Conservation (phyloP, 1,140 invertebrate genomes). For the Brachionus calyciflorus region DNA sequence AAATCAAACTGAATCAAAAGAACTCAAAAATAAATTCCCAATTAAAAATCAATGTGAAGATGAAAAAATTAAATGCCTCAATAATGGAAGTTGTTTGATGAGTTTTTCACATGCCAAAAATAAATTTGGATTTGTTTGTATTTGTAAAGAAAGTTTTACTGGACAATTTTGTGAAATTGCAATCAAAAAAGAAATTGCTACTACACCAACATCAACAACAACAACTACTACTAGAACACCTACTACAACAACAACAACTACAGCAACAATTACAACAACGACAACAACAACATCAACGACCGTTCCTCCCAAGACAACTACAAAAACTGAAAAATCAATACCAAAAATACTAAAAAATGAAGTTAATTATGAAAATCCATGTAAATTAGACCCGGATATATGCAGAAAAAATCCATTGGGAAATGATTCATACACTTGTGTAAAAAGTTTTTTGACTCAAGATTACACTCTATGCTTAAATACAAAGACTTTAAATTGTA, state of each 20-base stretch:
- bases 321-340: background rate
- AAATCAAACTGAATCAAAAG: background rate
- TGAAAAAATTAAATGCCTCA: background rate
- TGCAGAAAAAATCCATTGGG: slow-evolving; percentile 36
- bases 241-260: background rate
- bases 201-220: background rate
- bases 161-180: slow-evolving; percentile 38
- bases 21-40: background rate
- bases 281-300: background rate
- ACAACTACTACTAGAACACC: background rate
- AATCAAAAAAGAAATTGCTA: no score
- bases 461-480: slow-evolving; percentile 23
- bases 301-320: background rate
- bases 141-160: slow-evolving; percentile 4
- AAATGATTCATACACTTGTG: slow-evolving; percentile 34
- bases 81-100: slow-evolving; percentile 41
- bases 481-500: background rate
- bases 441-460: slow-evolving; percentile 39
- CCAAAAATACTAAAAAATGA: background rate
- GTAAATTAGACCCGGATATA: slow-evolving; percentile 15
- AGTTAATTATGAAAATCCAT: background rate
- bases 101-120: slow-evolving; percentile 12
- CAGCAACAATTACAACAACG: background rate
- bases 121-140: slow-evolving; percentile 25
- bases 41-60: slow-evolving; percentile 31